Percentiles rank a stretch among this genome's conserved stretches.
These are phyloP conservation scores for Caenorhabditis sp. DNA, from an alignment of 2,888 invertebrate species.

Conservation along the genomic window DNA sequence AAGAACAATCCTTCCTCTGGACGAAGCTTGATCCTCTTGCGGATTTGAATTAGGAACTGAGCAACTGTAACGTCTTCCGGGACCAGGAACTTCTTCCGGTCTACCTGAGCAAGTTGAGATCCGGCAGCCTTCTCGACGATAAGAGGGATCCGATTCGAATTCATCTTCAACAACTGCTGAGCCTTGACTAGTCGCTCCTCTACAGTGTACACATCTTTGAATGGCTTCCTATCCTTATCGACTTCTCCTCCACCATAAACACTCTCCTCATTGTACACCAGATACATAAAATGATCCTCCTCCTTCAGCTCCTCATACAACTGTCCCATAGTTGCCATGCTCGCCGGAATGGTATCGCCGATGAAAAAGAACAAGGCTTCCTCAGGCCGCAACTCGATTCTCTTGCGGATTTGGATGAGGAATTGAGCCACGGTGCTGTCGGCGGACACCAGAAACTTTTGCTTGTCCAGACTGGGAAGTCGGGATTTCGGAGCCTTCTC, in stretches of 20 bases:
- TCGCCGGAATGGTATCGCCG: neutral
- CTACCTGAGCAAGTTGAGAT: too few species aligned
- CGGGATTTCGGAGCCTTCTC: neutral
- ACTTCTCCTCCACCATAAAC: neutral
- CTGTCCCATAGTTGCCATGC: neutral
- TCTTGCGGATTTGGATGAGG: neutral
- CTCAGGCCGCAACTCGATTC: neutral
- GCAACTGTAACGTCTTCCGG: too few species aligned
- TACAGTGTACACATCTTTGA: too few species aligned
- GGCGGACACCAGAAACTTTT: neutral
- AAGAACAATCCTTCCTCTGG: too few species aligned
- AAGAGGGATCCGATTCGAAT: too few species aligned
- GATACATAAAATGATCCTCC: neutral
- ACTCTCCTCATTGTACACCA: neutral
- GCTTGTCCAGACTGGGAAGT: neutral
- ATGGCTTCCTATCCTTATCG: too few species aligned
- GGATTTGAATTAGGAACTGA: too few species aligned
- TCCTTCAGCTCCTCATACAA: neutral
- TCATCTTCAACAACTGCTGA: too few species aligned
- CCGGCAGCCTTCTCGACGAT: too few species aligned
- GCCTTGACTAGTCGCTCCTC: too few species aligned
- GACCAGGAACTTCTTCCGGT: too few species aligned
- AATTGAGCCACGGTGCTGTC: neutral
- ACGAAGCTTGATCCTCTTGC: too few species aligned
- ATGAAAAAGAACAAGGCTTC: neutral